Conservation (phyloP, 2,888 invertebrate species). For the Strigamia crassipes region DNA sequence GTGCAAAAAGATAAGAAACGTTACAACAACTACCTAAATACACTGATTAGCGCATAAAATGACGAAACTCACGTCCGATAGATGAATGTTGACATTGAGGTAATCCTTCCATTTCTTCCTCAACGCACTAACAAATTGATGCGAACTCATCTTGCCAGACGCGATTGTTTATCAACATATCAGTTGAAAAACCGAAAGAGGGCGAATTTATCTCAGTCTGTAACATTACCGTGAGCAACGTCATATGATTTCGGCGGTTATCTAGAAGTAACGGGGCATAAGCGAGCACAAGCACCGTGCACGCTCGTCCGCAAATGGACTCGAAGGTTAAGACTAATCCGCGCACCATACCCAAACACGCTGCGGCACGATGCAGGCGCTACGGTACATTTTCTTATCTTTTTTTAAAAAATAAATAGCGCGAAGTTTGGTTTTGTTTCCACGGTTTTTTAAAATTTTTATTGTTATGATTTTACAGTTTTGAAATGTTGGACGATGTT, state of each 20-base stretch:
- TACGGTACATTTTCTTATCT: no score
- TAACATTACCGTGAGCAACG: background rate
- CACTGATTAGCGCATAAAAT: background rate
- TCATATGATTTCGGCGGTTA: background rate
- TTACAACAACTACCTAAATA: background rate
- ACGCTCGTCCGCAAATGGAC: background rate
- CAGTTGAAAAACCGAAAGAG: background rate
- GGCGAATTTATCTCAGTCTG: background rate
- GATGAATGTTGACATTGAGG: background rate
- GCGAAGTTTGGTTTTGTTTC: no score
- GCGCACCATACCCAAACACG: no score
- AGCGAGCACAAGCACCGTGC: no score
- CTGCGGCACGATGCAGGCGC: no score
- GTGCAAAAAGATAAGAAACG: background rate
- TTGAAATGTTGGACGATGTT: background rate
- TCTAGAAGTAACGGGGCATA: background rate
- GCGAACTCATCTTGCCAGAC: background rate
- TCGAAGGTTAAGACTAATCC: background rate
- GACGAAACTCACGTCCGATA: background rate
- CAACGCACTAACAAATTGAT: background rate
- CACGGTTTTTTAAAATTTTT: no score
- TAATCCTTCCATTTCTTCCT: constrained; percentile 19
- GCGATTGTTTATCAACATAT: background rate
- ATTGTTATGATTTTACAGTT: no score
- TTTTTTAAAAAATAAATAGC: no score